These are phyloP conservation scores for Rhyacophila evoluta DNA, from an alignment of 2,888 invertebrate species.

Conservation along the genomic window DNA sequence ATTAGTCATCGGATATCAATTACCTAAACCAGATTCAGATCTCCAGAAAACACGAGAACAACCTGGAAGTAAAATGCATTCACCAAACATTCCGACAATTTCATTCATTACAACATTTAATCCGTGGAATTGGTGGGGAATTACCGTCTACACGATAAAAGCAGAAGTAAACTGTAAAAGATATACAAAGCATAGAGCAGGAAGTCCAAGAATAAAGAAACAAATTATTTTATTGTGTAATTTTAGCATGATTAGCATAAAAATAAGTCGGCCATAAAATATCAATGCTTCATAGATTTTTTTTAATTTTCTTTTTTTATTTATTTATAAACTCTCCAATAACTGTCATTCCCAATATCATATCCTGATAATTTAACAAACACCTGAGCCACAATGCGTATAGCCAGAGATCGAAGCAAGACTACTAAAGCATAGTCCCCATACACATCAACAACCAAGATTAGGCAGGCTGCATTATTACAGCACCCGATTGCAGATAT, in stretches of 20 bases:
- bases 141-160: neutral
- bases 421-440: constrained; percentile 6
- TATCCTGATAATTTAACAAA: constrained; percentile 51
- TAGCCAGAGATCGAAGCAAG: constrained; percentile 1
- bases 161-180: neutral
- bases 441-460: constrained; percentile 16
- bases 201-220: constrained; percentile 20
- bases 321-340: constrained; percentile 53
- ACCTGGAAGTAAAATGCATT: neutral
- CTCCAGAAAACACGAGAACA: neutral
- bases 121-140: neutral
- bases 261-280: constrained; percentile 51
- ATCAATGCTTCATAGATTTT: constrained; percentile 52
- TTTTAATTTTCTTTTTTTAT: constrained; percentile 43
- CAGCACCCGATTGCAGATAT: constrained; percentile 11
- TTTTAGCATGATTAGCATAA: constrained; percentile 43
- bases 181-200: constrained; percentile 4
- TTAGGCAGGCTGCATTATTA: neutral
- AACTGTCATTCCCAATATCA: constrained; percentile 51
- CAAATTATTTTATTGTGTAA: constrained; percentile 27
- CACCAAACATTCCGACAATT: neutral
- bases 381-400: constrained; percentile 36
- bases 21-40: neutral
- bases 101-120: neutral
- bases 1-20: neutral